Evolutionary conservation across 2,113 vertebrate species (phyloP).

Genomic region (Sylvietta virens): DNA sequence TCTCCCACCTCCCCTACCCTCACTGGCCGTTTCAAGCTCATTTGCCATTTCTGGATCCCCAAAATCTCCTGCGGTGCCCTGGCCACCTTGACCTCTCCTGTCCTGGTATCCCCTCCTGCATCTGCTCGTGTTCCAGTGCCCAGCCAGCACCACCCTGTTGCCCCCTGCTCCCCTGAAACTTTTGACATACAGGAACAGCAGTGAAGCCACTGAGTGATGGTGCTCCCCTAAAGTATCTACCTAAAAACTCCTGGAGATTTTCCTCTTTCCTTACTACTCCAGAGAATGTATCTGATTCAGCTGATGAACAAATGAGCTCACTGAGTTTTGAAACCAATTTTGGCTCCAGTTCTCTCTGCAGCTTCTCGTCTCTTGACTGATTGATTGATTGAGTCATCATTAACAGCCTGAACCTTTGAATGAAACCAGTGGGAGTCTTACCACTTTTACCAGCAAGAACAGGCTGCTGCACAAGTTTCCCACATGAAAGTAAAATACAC

Average conservation of each 20-base stretch:
- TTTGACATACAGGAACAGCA: not conserved
- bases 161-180: not conserved
- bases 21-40: not conserved
- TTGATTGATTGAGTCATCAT: slow-evolving; percentile 57
- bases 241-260: not conserved
- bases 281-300: not conserved
- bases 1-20: not conserved
- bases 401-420: slow-evolving; percentile 52
- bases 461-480: slow-evolving; percentile 18
- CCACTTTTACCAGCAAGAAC: slow-evolving; percentile 24
- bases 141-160: not conserved
- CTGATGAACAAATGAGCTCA: slow-evolving; percentile 3
- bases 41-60: not conserved
- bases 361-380: not conserved
- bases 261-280: not conserved
- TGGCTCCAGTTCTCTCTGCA: not conserved
- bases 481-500: slow-evolving; percentile 4
- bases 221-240: not conserved
- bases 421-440: slow-evolving; percentile 56
- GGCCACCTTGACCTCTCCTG: not conserved
- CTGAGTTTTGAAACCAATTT: slow-evolving; percentile 9
- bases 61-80: not conserved
- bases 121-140: not conserved
- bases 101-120: not conserved
- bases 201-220: not conserved